These are phyloP conservation scores for Tachina grossa DNA, from an alignment of 2,888 invertebrate species.

Conservation along the genomic window DNA sequence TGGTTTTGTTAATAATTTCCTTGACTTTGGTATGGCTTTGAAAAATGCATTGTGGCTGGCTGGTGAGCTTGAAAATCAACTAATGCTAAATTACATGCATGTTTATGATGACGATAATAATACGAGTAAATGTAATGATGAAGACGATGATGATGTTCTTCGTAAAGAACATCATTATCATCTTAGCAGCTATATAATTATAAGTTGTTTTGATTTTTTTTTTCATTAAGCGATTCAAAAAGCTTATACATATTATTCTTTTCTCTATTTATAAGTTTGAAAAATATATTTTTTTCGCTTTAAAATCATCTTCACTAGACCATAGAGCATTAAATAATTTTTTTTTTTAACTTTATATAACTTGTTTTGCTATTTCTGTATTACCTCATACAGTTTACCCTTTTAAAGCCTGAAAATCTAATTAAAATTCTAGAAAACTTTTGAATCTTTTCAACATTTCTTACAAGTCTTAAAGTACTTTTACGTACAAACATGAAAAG, in stretches of 20 bases:
- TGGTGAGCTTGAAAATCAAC: constrained; percentile 60
- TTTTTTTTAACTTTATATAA: constrained; percentile 65
- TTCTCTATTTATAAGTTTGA: constrained; percentile 35
- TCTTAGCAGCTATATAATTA: constrained; percentile 34
- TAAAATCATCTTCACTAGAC: constrained; percentile 71
- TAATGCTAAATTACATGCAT: constrained; percentile 57
- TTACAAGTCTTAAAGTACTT: neutral
- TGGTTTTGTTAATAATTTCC: constrained; percentile 69
- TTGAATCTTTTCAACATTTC: neutral
- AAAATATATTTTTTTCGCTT: constrained; percentile 21
- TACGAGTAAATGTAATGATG: neutral
- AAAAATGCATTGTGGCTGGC: constrained; percentile 65
- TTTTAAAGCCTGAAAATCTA: constrained; percentile 1
- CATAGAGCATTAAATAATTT: constrained; percentile 63
- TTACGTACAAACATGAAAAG: neutral
- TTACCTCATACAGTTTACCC: constrained; percentile 55
- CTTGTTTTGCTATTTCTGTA: constrained; percentile 60
- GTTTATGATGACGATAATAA: constrained; percentile 33
- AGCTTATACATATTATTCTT: constrained; percentile 31
- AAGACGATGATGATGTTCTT: constrained; percentile 32
- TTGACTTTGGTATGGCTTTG: constrained; percentile 72
- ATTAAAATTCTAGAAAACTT: neutral
- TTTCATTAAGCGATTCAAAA: constrained; percentile 12
- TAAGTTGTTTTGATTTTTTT: constrained; percentile 42
- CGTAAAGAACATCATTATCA: constrained; percentile 35